Evolutionary conservation across 2,113 vertebrate species (phyloP), one percentile per base, ranked within the genome.

Genomic region (Beaufortia kweichowensis): DNA sequence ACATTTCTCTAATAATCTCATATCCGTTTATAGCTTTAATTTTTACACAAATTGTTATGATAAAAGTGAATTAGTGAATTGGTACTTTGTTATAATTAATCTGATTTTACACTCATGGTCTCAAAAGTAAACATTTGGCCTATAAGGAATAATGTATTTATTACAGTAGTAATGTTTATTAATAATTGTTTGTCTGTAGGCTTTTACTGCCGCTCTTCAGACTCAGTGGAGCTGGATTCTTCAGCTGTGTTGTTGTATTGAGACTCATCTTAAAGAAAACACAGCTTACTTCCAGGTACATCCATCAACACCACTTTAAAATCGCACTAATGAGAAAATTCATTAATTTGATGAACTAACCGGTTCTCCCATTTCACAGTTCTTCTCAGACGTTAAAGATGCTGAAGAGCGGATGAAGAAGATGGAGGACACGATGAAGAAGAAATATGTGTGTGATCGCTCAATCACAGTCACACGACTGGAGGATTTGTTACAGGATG

Each of bases 171-270:
- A n/a, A 63, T 53, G 6, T 2, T 12, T 46, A n/a, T 17, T 61
- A 3, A 21, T 53, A 8, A 19, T 19, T 53, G 9, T 14, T 23
- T 33, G 24, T 67, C 35, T 57, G 19, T 43, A 98, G 96, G 92
- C 95, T 0, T 98, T 97, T 88, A 95, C 93, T 80, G 94, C 92
- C 0, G 96, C 95, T 0, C 88, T 98, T 83, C 96, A 96, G 91
- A 98, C 96, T 0, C 95, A 98, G 91, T 98, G 96, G 96, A 96
- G 96, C 50, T 98, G 96, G 96, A 92, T 95, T 85, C 92, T 98
- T 0, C 96, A 98, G 91, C 85, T 98, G 55, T 98, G 96, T 84
- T 97, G 96, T 86, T 98, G 96, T 60, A 90, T 96, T 0, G 96
- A 98, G 84, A 91, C 92, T 0, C 96, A 98, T 84, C 91, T 98